These are phyloP conservation scores for Pectinophora gossypiella DNA, from an alignment of 1,140 invertebrate species.

Conservation along the genomic window DNA sequence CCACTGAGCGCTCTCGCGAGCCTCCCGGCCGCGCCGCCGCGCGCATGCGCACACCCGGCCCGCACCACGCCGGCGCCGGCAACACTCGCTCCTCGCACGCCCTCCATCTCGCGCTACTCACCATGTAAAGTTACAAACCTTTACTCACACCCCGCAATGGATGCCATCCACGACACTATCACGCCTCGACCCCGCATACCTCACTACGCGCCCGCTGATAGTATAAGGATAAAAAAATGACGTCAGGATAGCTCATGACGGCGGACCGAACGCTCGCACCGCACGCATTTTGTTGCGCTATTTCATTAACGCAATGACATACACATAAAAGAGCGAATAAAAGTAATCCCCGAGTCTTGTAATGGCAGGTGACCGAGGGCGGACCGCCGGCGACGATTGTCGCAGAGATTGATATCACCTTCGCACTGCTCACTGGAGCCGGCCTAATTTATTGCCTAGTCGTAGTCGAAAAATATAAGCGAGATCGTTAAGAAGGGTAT, in stretches of 20 bases:
- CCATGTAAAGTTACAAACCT: too few relatives aligned
- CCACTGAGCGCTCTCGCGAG: conserved; percentile 57
- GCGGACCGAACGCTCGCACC: background rate
- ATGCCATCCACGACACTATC: too few relatives aligned
- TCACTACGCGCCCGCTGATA: conserved; percentile 12
- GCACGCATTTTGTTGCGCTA: conserved; percentile 8
- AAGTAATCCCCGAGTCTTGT: too few relatives aligned
- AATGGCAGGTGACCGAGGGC: too few relatives aligned
- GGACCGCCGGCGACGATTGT: too few relatives aligned
- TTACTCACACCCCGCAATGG: background rate
- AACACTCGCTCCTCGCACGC: background rate
- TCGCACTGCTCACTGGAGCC: too few relatives aligned
- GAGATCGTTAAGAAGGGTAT: background rate
- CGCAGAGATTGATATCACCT: too few relatives aligned
- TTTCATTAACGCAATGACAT: conserved; percentile 19
- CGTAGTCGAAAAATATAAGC: background rate
- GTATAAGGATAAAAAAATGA: conserved; percentile 27
- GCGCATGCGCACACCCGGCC: conserved; percentile 54
- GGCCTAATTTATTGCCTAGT: too few relatives aligned
- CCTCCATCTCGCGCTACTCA: too few relatives aligned
- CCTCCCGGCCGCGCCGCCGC: conserved; percentile 36
- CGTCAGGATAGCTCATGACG: conserved; percentile 23
- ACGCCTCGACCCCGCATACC: background rate
- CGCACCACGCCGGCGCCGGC: conserved; percentile 10
- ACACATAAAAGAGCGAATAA: conserved; percentile 18